Base-by-base conservation (phyloP, 2,797 vertebrate species). In the Peromyscus nudipes region DNA sequence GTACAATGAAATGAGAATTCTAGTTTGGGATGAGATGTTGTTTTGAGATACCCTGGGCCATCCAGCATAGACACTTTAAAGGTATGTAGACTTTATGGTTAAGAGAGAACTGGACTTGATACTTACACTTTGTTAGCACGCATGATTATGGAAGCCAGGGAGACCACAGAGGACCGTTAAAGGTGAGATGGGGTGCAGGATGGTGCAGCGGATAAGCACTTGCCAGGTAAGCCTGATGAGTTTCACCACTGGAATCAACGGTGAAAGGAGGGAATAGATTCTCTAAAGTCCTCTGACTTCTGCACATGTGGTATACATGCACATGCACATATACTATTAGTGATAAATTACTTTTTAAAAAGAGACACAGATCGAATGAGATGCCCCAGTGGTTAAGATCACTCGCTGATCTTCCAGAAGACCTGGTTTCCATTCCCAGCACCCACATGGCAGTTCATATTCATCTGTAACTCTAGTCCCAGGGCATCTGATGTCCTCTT, bases 1-100 rank as follows among this genome's bases (percentile, higher is more conserved):
- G 71, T 19, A 77, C 67, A 86, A 73, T 85, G n/a, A 89, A 94
- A 91, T 23, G 34, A 95, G 34, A 49, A 94, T 34, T 92, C 94
- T 80, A 84, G 60, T 92, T 92, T 92, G 14, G 71, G 73, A 64
- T 62, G 82, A 43, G 60, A 79, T 77, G n/a, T 49, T 91, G 25
- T 89, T 93, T 91, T 80, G 80, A 52, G 60, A 37, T 55, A 62
- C 34, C 40, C 65, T 79, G 49, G 65, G 64, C 64, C 55, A 96
- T 77, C 34, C 34, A 95, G 76, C 52, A 69, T 49, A 89, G 65
- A 34, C 27, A 75, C 34, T 89, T 43, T 75, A 40, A 71, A 88
- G 17, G 52, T 88, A 73, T 31, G 52, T 60, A 71, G 14, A 57
- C n/a, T 88, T 73, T 31, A 88, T 49, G 76, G 25, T 77, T 88